phyloP scores from a whole-genome alignment of 2,113 vertebrate species.

The Anguilla japonica region DNA sequence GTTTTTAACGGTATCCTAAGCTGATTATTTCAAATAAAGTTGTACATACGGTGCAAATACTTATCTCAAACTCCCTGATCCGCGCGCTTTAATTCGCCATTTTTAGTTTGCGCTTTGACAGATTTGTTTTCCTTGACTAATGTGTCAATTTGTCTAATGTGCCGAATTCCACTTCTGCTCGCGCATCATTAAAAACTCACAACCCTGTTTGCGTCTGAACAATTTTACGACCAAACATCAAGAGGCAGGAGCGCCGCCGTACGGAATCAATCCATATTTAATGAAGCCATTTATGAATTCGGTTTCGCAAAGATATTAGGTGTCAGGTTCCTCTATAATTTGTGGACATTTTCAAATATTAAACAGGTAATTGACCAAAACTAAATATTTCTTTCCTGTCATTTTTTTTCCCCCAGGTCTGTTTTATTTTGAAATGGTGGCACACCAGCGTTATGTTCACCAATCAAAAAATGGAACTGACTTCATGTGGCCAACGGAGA shows the following conservation, averaged over 20 bases:
- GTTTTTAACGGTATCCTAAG: conserved; percentile 16
- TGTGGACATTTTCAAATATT: neutral
- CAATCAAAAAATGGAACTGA: neutral
- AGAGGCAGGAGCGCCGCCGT: neutral
- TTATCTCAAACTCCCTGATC: neutral
- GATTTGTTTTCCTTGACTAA: neutral
- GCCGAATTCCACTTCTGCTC: neutral
- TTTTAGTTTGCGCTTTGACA: neutral
- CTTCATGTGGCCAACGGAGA: too few species aligned
- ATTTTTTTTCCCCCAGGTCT: neutral
- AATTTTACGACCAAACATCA: neutral
- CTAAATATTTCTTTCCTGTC: neutral
- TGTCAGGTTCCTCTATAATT: neutral
- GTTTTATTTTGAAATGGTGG: neutral
- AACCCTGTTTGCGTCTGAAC: neutral
- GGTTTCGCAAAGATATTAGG: neutral
- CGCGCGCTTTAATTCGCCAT: neutral
- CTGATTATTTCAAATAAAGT: conserved; percentile 28
- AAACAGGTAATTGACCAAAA: neutral
- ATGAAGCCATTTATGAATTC: neutral
- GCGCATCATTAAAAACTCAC: neutral
- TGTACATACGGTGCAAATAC: neutral
- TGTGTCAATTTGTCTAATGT: neutral
- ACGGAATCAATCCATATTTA: neutral
- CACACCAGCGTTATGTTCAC: neutral